Conservation (phyloP, 2,113 vertebrate species). For the Aviceda subcristata region DNA sequence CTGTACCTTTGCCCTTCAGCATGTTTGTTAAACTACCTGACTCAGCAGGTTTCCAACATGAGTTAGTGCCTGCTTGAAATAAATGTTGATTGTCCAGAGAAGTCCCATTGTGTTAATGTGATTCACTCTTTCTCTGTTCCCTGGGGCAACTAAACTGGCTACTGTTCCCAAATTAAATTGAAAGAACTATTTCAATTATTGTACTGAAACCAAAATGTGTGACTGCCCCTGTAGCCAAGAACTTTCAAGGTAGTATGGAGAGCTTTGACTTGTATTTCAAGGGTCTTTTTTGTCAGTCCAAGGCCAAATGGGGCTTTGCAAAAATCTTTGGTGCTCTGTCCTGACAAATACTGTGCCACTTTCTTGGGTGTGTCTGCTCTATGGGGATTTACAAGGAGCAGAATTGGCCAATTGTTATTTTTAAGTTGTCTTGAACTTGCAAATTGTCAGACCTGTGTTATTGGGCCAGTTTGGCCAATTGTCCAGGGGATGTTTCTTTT, state of each 20-base stretch:
- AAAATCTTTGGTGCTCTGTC: neutral
- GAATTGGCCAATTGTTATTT: neutral
- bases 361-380: neutral
- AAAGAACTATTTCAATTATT: constrained; percentile 26
- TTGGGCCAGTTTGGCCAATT: neutral
- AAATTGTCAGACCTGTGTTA: neutral
- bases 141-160: constrained; percentile 20
- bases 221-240: neutral
- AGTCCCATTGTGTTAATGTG: constrained; percentile 47
- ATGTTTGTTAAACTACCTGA: constrained; percentile 46
- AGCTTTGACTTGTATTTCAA: neutral
- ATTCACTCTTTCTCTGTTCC: constrained; percentile 46
- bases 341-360: neutral
- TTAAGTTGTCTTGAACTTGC: neutral
- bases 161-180: constrained; percentile 34
- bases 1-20: constrained; percentile 41
- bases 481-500: neutral
- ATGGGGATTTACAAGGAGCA: neutral
- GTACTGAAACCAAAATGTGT: neutral
- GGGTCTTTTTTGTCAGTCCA: neutral
- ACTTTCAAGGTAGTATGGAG: neutral
- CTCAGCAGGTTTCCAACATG: constrained; percentile 42
- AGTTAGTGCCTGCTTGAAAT: constrained; percentile 43
- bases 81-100: constrained; percentile 43
- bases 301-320: neutral